Conservation (phyloP, 2,113 vertebrate genomes). For the Scopus umbretta region DNA sequence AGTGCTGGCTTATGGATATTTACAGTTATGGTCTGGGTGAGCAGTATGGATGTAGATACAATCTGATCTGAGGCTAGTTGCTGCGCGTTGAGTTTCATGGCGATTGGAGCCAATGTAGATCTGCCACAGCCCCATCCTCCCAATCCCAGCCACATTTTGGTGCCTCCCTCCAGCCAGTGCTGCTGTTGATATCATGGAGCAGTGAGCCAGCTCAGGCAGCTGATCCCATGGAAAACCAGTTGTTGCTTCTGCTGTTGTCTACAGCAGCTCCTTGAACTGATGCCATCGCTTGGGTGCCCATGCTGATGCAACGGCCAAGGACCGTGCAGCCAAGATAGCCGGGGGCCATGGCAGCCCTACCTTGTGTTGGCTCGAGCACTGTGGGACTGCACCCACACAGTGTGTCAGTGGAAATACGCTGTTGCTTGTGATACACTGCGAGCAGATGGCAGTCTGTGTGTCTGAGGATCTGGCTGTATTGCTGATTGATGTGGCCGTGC, state of each 20-base stretch:
- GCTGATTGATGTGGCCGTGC: not conserved
- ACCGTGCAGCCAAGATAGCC: not conserved
- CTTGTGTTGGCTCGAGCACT: not conserved
- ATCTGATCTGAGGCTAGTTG: not conserved
- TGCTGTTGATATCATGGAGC: not conserved
- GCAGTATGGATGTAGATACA: rapidly evolving
- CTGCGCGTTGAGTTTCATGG: not conserved
- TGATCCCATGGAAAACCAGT: not conserved
- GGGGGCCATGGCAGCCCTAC: not conserved
- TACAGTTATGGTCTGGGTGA: not conserved
- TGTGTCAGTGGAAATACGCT: not conserved
- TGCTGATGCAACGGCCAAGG: not conserved
- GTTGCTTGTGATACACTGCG: not conserved
- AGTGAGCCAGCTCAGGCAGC: not conserved
- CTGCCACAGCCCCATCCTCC: not conserved
- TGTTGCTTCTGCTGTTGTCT: not conserved
- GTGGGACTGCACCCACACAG: not conserved
- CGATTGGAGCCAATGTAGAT: not conserved
- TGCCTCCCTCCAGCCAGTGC: rapidly evolving
- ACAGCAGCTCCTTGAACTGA: not conserved
- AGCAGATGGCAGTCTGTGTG: not conserved
- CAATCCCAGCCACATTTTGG: not conserved
- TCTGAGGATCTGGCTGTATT: not conserved
- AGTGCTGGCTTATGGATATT: not conserved
- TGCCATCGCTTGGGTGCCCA: not conserved